A percentile compares a stretch with the other conserved stretches of the same genome.
These are phyloP conservation scores for Holotrichia oblita DNA, from an alignment of 1,140 invertebrate genomes.

Conservation along the genomic window DNA sequence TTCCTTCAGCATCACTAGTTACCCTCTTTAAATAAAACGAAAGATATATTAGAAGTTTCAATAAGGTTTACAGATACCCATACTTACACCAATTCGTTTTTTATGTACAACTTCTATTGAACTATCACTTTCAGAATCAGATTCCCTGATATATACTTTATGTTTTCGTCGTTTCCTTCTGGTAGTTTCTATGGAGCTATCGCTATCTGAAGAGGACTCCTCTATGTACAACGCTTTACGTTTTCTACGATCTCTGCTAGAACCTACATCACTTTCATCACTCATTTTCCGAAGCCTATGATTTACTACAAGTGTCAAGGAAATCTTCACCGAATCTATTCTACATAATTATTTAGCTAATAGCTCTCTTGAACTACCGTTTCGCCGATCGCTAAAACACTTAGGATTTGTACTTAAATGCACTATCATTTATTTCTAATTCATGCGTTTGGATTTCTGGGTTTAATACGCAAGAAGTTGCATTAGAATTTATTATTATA, in stretches of 20 bases:
- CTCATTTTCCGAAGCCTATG: conserved; percentile 46
- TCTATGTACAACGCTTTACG: conserved; percentile 24
- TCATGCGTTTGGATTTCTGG: neutral
- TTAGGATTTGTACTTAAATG: neutral
- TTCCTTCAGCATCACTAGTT: conserved; percentile 47
- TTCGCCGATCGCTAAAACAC: neutral
- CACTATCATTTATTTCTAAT: neutral
- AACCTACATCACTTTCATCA: conserved; percentile 49
- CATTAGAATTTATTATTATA: conserved; percentile 1
- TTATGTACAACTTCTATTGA: conserved; percentile 48
- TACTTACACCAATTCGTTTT: conserved; percentile 53
- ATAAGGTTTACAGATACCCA: conserved; percentile 1
- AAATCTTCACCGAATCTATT: neutral
- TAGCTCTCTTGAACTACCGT: neutral
- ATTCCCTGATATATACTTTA: conserved; percentile 40
- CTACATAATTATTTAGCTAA: conserved; percentile 2
- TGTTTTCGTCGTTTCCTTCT: conserved; percentile 33
- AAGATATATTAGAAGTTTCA: conserved; percentile 20
- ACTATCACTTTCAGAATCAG: conserved; percentile 51
- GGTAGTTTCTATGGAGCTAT: conserved; percentile 56
- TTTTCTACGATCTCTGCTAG: conserved; percentile 47
- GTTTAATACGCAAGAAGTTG: neutral
- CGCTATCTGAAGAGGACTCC: conserved; percentile 50
- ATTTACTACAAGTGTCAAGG: conserved; percentile 13
- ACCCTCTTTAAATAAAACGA: conserved; percentile 51